Evolutionary conservation across 2,888 invertebrate species (phyloP), one percentile per base, ranked within the genome.

Genomic region (Oligia strigilis): DNA sequence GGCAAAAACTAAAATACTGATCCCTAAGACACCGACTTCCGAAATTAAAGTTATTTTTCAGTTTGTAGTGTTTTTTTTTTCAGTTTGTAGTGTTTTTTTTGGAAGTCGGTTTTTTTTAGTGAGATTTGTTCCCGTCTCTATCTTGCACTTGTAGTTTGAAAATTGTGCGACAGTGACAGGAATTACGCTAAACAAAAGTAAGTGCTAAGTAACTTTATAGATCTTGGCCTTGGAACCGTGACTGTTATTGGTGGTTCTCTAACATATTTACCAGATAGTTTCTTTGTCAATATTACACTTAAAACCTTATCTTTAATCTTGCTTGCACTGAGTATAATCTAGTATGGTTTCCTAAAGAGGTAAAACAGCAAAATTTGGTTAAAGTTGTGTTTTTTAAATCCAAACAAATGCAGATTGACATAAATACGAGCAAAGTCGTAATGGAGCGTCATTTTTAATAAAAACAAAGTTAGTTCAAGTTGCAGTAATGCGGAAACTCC

Each of bases 361-460:
- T 74, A 52, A 62, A 40, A 19, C 2, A 19, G 29, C 29, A 19
- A 55, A 11, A 13, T 73, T 4, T 29, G 58, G 23, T 6, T 2
- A 19, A 66, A 29, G n/a, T 36, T 64, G 1, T n/a, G n/a, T 4
- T 23, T 66, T 36, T 6, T 29, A 14, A n/a, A 72, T 4, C 8
- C 17, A 40, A 58, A 81, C 49, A 80, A 80, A 74, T 71, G 58
- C n/a, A 17, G 55, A 72, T 79, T 55, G 23, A 58, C 55, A 80
- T 13, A 49, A 58, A 29, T 58, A 66, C 14, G 65, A 81, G 17
- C 49, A 60, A 81, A 43, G 65, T 60, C 14, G 17, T 46, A 43
- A 9, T 1, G 36, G 36, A 46, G 14, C 58, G 74, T 9, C 29
- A 36, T 52, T 81, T 58, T 81, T 36, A 80, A 17, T 71, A n/a